Evolutionary conservation across 2,888 invertebrate species (phyloP).

Genomic region (Torymus auratus): DNA sequence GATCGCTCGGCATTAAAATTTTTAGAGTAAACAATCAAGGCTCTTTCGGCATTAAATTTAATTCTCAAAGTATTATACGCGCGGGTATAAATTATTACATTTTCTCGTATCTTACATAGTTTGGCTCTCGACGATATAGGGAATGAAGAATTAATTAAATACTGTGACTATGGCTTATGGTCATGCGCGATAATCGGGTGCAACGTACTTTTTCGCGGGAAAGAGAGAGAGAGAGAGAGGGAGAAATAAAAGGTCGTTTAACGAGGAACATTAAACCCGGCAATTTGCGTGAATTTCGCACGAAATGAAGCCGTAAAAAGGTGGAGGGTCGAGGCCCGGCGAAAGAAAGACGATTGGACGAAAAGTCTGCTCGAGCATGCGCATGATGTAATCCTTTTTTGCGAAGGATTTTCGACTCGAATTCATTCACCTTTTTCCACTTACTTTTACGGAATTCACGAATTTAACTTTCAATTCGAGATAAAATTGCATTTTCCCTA

Average conservation of each 20-base stretch:
- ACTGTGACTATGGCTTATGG: conserved; percentile 10
- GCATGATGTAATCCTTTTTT: conserved; percentile 33
- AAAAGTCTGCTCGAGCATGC: conserved; percentile 30
- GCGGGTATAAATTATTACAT: too few relatives aligned
- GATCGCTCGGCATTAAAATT: conserved; percentile 24
- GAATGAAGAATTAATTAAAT: conserved; percentile 16
- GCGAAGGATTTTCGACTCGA: conserved; percentile 14
- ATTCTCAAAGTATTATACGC: too few relatives aligned
- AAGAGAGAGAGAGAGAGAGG: conserved; percentile 19
- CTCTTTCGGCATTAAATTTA: neutral
- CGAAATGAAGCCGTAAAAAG: conserved; percentile 49
- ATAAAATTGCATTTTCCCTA: too few relatives aligned
- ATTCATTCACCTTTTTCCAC: neutral
- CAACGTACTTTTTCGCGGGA: conserved; percentile 19
- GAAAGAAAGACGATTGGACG: conserved; percentile 25
- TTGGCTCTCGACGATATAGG: neutral
- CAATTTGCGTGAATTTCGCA: conserved; percentile 41
- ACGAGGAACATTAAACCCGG: conserved; percentile 42
- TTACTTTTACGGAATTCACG: neutral
- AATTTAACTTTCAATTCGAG: too few relatives aligned
- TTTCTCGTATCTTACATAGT: too few relatives aligned
- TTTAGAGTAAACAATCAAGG: conserved; percentile 38
- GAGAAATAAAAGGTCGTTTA: conserved; percentile 32
- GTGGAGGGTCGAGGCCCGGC: conserved; percentile 9
- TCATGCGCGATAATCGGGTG: conserved; percentile 19